phyloP scores from a whole-genome alignment of 30 jellyfish, hydroid and myxozoan species.

The Pelagia noctiluca region DNA sequence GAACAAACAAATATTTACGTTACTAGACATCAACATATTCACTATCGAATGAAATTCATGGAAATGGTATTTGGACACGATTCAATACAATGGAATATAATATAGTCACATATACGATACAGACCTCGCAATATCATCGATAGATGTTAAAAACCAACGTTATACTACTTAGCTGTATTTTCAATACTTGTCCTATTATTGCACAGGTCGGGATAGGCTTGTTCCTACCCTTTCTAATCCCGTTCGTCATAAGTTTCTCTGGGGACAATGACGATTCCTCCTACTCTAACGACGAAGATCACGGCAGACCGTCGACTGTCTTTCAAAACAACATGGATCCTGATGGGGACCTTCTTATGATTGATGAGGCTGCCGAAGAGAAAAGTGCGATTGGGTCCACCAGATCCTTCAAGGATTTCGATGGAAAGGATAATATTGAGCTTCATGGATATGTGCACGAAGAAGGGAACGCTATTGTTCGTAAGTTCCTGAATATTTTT shows the following conservation, averaged over 20 bases:
- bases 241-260: conserved; percentile 51
- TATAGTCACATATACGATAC: too few species aligned
- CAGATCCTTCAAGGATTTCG: conserved; percentile 45
- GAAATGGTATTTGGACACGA: too few species aligned
- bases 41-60: too few species aligned
- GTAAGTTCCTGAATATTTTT: conserved; percentile 21
- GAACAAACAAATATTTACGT: too few species aligned
- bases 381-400: conserved; percentile 62
- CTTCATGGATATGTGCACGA: conserved; percentile 32
- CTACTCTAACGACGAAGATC: too few species aligned
- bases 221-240: conserved; percentile 53
- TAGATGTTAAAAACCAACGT: too few species aligned
- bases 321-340: neutral
- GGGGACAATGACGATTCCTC: conserved; percentile 73
- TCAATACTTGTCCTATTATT: too few species aligned
- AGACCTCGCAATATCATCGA: too few species aligned
- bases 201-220: conserved; percentile 69
- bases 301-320: conserved; percentile 11
- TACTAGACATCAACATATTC: too few species aligned
- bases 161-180: too few species aligned
- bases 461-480: conserved; percentile 33
- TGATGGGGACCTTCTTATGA: conserved; percentile 5
- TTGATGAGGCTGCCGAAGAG: conserved; percentile 22
- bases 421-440: conserved; percentile 52
- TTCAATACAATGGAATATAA: too few species aligned